Base-by-base conservation (phyloP, 2,888 invertebrate genomes). In the Rhagophthalmus giganteus region DNA sequence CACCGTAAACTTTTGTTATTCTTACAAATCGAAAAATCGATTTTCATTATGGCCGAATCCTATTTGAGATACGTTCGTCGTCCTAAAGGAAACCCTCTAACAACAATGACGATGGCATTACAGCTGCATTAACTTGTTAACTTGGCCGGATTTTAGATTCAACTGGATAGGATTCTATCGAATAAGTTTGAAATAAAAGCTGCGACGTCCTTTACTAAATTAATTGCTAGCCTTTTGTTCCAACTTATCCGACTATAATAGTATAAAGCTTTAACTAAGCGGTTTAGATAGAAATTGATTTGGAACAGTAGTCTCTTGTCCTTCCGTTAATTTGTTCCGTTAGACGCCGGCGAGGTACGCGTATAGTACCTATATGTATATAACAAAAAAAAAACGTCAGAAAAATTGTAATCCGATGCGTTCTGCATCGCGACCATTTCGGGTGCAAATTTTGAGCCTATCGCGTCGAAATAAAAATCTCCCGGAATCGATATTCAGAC, bases 21-120 rank as follows among this genome's bases (percentile, higher is more conserved):
- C 28, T 32, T 33, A 50, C 46, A 47, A 47, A 47, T 47, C 31
- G 32, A 11, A 37, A 45, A 46, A 54, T 54, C 50, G 40, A 54
- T 50, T 54, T 50, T 54, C 50, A 50, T 54, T 50, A 39, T 27
- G 33, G 38, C 15, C 13, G 35, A 38, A 51, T 46, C 49, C 45
- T 31, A 20, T 7, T 20, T 20, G 20, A 20, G 7, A 7, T 7
- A 20, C 3, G 20, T 20, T 20, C 20, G 7, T 20, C 4, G 7
- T 20, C 4, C 20, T 20, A 35, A 44, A 52, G 45, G 44, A 42
- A 31, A 24, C 41, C 45, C 20, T 50, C 35, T 31, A 40, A 38
- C 32, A 52, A 55, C 51, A 55, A 55, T 55, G 55, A 55, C 55
- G 37, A 42, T 39, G 16, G 55, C 44, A 54, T 55, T 55, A 55